Evolutionary conservation across 2,113 vertebrate genomes (phyloP), one percentile per base, ranked within the genome.

Genomic region (Psilopogon haemacephalus): DNA sequence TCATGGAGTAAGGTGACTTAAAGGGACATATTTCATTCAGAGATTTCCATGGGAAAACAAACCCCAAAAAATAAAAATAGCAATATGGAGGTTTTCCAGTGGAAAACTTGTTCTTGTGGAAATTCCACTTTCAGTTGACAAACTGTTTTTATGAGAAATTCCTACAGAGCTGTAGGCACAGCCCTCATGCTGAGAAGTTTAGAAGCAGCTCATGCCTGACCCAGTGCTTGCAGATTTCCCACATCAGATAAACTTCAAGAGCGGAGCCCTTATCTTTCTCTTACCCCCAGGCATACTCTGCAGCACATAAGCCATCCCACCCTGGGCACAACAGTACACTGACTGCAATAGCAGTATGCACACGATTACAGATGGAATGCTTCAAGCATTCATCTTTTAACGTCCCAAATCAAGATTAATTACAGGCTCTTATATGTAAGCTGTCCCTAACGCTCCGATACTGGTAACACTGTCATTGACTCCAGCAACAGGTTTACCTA

Each of bases 81-180:
- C 42, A 89, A 73, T 83, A 94, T 35, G 64, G 91, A 93, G 78
- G 93, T 96, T 89, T 96, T 93, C 91, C 95, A 94, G 89, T 89
- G 93, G 96, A 96, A 94, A 96, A 89, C 78, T 94, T 94, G 81
- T 76, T 93, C 84, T 92, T 82, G 88, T 90, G 91, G 95, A 96
- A 96, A 96, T 89, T 95, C 94, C 30, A 2, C 87, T 91, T 93
- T 96, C 89, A 92, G 74, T 92, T 67, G 84, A 96, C 78, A 95
- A 94, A 84, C 28, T 89, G 91, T 89, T 95, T 95, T 92, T 90
- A 89, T 83, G 89, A 87, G 95, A 96, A 95, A 95, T 95, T 96
- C 96, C 94, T 94, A 82, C 79, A 89, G 69, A 91, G 86, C 71
- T 96, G 87, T 80, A 96, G 84, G 89, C 81, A 87, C 35, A 92